Evolutionary conservation across 2,888 invertebrate species (phyloP).

Genomic region (Hanleya hanleyi): DNA sequence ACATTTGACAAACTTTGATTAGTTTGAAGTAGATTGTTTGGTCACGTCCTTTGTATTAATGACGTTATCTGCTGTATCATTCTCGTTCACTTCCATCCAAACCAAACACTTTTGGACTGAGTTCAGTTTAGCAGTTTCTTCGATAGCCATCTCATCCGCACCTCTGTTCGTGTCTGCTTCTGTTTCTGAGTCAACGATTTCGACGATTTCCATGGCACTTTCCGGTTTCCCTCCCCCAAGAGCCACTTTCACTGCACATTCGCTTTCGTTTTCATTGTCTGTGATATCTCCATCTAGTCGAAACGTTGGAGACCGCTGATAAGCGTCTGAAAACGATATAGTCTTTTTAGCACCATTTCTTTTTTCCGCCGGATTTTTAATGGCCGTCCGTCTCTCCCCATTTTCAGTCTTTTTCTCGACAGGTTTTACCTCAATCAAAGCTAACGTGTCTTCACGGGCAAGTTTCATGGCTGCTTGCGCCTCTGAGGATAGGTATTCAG

Average conservation of each 20-base stretch:
- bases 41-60: too few relatives aligned
- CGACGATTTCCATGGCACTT: conserved; percentile 41
- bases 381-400: not conserved
- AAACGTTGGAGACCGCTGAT: conserved; percentile 22
- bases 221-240: conserved; percentile 40
- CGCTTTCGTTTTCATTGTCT: conserved; percentile 21
- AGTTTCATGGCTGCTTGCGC: conserved; percentile 45
- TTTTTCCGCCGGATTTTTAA: conserved; percentile 1
- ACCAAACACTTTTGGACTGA: conserved; percentile 53
- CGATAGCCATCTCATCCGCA: conserved; percentile 39
- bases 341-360: conserved; percentile 14
- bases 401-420: not conserved
- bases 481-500: conserved; percentile 42
- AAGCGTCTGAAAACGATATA: conserved; percentile 34
- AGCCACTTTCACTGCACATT: conserved; percentile 19
- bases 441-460: conserved; percentile 28
- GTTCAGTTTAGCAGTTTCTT: conserved; percentile 41
- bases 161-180: not conserved
- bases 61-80: too few relatives aligned
- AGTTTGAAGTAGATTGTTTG: too few relatives aligned
- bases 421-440: not conserved
- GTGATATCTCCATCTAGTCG: conserved; percentile 44
- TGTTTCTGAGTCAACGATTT: conserved; percentile 31
- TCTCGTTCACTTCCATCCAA: conserved; percentile 48
- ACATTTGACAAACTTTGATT: too few relatives aligned